Evolutionary conservation across 1,140 invertebrate genomes (phyloP), one percentile per base, ranked within the genome.

Genomic region (Caenorhabditis inopinata): DNA sequence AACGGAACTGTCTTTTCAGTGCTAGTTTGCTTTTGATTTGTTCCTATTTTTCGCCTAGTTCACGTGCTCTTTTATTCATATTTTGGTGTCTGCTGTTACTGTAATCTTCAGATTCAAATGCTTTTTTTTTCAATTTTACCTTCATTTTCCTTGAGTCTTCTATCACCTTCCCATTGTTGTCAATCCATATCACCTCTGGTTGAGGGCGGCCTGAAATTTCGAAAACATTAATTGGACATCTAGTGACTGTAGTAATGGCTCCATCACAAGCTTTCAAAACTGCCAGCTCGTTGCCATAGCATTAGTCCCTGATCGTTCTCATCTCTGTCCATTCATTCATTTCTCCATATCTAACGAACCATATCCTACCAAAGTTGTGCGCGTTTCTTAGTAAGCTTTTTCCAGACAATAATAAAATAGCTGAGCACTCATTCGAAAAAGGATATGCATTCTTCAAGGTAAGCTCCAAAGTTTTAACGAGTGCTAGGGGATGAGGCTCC

Each of bases 131-230:
- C n/a, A n/a, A n/a, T n/a, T n/a, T 42, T 18, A 79, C 78, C 78
- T 79, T 79, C 45, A 74, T 68, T 74, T 79, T 79, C 35, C 78
- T 79, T 1, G 23, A 46, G 16, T 79, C 78, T 51, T 79, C 68
- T n/a, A 79, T 62, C 6, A 58, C 51, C 16, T 79, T 74, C 18
- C 73, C 78, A 7, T 79, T 51, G 38, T 78, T 79, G 27, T 79
- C 62, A 29, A 79, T 49, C 78, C 78, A 79, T 18, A 68, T 58
- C 27, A 79, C 78, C 25, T 42, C 58, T 23, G 78, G 78, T 38
- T 58, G 23, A 23, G 78, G 78, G 16, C 46, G 35, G 46, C 78
- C 78, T 79, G 35, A 62, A 38, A 53, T 49, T 42, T 42, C 5
- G 38, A 42, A 42, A 42, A n/a, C n/a, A n/a, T n/a, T n/a, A n/a